phyloP scores from a whole-genome alignment of 2,113 vertebrate species.

The Oryzias celebensis region DNA sequence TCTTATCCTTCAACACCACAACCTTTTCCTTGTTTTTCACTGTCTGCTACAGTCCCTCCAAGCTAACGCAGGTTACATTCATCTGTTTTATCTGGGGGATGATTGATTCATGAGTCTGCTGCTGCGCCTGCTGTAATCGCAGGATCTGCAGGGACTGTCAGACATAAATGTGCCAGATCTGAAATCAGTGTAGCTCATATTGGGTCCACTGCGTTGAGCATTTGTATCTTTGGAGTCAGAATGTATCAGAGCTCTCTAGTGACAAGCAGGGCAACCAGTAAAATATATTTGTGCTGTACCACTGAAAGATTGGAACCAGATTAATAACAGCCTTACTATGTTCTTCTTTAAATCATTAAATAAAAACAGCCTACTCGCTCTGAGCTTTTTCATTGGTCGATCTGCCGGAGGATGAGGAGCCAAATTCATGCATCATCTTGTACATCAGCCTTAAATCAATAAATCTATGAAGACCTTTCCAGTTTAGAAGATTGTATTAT shows the following conservation, averaged over 20 bases:
- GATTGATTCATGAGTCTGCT: constrained; percentile 69
- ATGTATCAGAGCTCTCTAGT: constrained; percentile 22
- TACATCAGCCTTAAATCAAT: no score
- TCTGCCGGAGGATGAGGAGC: no score
- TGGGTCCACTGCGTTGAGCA: constrained; percentile 37
- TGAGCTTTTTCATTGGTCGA: no score
- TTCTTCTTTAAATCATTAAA: no score
- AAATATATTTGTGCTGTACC: no score
- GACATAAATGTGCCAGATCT: constrained; percentile 35
- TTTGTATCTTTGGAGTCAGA: constrained; percentile 45
- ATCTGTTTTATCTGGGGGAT: constrained; percentile 61
- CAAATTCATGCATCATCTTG: no score
- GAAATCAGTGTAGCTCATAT: constrained; percentile 56
- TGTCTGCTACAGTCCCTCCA: constrained; percentile 17
- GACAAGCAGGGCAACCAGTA: constrained; percentile 7
- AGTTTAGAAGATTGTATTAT: no score
- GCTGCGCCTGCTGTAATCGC: constrained; percentile 48
- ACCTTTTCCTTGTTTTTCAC: constrained; percentile 30
- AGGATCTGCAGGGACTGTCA: constrained; percentile 63
- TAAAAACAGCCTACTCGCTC: no score
- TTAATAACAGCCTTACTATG: no score
- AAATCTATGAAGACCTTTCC: no score
- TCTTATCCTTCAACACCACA: constrained; percentile 50
- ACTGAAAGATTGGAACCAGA: no score
- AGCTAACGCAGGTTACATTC: constrained; percentile 42